Conservation (phyloP, 1,140 invertebrate genomes). For the Drosophila navojoa region DNA sequence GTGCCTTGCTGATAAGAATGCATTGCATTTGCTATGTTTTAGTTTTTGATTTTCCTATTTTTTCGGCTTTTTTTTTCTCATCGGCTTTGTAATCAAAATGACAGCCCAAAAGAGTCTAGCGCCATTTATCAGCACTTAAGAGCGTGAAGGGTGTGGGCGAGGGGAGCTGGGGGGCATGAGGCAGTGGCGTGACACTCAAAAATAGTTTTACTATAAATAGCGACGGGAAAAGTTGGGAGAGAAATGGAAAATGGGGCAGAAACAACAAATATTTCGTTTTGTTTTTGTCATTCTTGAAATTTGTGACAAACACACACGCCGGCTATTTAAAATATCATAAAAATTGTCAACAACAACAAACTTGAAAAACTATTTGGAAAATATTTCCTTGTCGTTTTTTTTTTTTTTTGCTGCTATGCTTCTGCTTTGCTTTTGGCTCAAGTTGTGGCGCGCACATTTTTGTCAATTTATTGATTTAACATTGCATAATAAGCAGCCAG, state of each 20-base stretch:
- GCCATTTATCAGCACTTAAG: conserved; percentile 52
- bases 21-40: conserved; percentile 7
- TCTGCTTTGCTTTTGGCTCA: conserved; percentile 11
- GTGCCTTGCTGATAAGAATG: conserved; percentile 30
- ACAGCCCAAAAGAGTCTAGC: conserved; percentile 34
- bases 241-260: conserved; percentile 6
- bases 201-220: conserved; percentile 62
- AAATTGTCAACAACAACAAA: conserved; percentile 29
- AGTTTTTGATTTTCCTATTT: no score
- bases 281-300: conserved; percentile 1
- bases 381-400: conserved; percentile 24
- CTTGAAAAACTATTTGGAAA: conserved; percentile 35
- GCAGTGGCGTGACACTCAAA: conserved; percentile 33
- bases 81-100: conserved; percentile 33
- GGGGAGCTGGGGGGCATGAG: conserved; percentile 6
- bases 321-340: conserved; percentile 50
- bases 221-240: conserved; percentile 19
- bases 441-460: conserved; percentile 35
- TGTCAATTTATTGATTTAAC: conserved; percentile 71
- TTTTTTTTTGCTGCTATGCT: not conserved
- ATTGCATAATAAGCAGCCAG: conserved; percentile 62
- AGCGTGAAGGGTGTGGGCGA: not conserved
- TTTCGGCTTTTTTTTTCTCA: conserved; percentile 6
- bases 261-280: conserved; percentile 30
- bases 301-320: conserved; percentile 34